These are phyloP conservation scores for Arrhopalites spinosus DNA, from an alignment of 2,888 invertebrate species.

Conservation along the genomic window DNA sequence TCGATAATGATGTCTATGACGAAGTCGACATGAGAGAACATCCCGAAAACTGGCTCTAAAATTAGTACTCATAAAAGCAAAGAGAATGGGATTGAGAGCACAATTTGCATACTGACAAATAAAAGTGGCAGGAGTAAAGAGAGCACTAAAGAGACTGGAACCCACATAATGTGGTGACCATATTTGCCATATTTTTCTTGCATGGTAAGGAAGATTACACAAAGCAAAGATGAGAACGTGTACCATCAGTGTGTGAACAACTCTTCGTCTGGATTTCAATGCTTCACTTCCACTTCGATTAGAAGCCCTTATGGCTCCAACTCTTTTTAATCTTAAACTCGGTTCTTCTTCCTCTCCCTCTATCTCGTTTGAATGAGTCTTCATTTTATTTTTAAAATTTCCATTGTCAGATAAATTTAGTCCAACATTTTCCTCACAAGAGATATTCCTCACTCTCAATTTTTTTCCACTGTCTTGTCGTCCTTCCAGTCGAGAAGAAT, in stretches of 20 bases:
- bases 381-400: not conserved
- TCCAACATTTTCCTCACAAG: not conserved
- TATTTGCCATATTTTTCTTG: conserved; percentile 84
- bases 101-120: conserved; percentile 88
- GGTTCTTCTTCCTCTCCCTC: not conserved
- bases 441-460: too few species aligned
- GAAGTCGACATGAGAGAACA: conserved; percentile 67
- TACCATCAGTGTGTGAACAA: conserved; percentile 85
- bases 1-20: not conserved
- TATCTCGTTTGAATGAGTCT: too few species aligned
- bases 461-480: too few species aligned
- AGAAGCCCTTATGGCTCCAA: conserved; percentile 7
- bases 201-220: conserved; percentile 88
- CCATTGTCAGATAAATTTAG: not conserved
- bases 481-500: too few species aligned
- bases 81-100: conserved; percentile 85
- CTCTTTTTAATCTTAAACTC: conserved; percentile 2
- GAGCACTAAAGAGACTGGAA: conserved; percentile 73
- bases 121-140: conserved; percentile 83
- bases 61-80: conserved; percentile 82
- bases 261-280: conserved; percentile 77
- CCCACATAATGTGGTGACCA: conserved; percentile 75
- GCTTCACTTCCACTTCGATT: conserved; percentile 60
- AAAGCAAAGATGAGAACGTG: conserved; percentile 86
- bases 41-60: conserved; percentile 85